These are phyloP conservation scores for Chrysemys picta DNA, from an alignment of 2,113 vertebrate species.

Conservation along the genomic window DNA sequence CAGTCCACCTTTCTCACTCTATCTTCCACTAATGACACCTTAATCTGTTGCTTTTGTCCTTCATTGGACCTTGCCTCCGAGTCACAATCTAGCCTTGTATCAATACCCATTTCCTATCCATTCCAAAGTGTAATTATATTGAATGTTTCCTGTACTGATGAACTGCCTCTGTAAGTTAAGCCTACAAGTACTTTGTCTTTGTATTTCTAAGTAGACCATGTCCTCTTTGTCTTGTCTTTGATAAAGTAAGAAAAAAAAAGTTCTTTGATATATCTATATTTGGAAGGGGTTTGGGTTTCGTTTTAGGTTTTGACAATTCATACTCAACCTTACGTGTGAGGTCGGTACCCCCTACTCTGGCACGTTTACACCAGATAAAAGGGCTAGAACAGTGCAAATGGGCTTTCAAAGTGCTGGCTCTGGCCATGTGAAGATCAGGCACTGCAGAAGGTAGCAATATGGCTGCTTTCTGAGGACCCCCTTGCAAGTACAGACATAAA, in stretches of 20 bases:
- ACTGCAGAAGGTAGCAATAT: neutral
- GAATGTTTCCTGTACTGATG: neutral
- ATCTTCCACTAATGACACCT: neutral
- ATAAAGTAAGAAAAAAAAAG: neutral
- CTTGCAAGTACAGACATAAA: neutral
- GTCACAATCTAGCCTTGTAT: neutral
- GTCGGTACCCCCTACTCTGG: neutral
- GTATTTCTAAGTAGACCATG: neutral
- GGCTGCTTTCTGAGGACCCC: neutral
- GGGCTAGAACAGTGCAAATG: neutral
- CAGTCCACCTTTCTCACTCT: neutral
- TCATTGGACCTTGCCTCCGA: neutral
- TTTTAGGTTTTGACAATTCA: neutral
- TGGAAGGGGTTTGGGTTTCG: neutral
- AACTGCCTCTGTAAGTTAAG: neutral
- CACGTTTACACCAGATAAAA: neutral
- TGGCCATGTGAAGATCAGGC: neutral
- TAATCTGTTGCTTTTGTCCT: neutral
- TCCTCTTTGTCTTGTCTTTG: neutral
- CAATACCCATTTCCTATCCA: neutral
- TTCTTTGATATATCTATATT: neutral
- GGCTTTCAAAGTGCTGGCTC: neutral
- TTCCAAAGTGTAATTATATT: neutral
- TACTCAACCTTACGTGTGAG: neutral
- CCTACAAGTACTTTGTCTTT: neutral